Conservation (phyloP, 1,140 invertebrate species). For the Hyphantria cunea region DNA sequence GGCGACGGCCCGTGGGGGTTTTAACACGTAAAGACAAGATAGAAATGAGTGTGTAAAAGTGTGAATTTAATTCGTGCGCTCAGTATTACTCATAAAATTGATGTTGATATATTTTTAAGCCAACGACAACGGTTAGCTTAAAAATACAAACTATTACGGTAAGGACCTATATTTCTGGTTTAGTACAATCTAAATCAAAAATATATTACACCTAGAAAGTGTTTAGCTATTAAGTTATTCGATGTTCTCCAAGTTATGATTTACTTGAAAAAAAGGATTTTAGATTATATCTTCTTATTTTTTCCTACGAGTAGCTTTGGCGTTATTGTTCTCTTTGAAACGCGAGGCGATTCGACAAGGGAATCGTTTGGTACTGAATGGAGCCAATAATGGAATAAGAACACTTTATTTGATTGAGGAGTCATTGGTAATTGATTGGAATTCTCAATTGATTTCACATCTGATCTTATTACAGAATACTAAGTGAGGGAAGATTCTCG, state of each 20-base stretch:
- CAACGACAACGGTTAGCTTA: no score
- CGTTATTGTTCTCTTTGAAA: slow-evolving; percentile 1
- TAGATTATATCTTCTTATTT: background rate
- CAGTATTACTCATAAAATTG: no score
- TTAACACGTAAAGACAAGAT: no score
- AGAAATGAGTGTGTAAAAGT: no score
- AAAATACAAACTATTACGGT: no score
- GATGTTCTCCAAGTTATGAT: background rate
- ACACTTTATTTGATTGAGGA: slow-evolving; percentile 1
- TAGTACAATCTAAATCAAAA: no score
- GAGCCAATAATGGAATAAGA: background rate
- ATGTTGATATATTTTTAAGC: no score
- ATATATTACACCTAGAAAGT: no score
- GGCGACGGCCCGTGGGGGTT: no score
- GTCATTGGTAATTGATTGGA: background rate
- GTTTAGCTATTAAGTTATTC: background rate
- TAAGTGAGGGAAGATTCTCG: no score
- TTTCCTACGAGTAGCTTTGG: background rate
- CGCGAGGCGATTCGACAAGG: background rate
- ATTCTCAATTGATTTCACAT: background rate
- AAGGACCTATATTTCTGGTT: no score
- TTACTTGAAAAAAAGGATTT: background rate
- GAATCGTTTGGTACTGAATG: background rate
- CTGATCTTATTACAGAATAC: background rate
- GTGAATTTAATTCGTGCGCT: no score